Percentiles rank a stretch among this genome's conserved stretches.
phyloP scores from a whole-genome alignment of 2,797 vertebrate genomes.

The Gymnothorax reevesii region DNA sequence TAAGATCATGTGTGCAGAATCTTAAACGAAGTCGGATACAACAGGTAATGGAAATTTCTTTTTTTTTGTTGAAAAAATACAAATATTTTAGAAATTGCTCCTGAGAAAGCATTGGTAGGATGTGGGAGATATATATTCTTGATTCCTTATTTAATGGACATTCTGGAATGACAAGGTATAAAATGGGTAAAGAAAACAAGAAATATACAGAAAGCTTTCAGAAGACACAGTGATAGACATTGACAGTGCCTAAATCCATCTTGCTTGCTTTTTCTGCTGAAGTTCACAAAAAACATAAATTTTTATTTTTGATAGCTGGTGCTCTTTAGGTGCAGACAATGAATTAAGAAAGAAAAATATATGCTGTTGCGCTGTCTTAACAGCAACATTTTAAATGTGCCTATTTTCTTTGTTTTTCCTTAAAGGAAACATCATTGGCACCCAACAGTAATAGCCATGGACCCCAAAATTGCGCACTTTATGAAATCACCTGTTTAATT shows the following conservation, averaged over 20 bases:
- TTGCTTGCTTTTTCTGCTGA: background rate
- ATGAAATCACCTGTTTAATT: slow-evolving; percentile 67
- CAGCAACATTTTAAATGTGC: background rate
- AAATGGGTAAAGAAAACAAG: background rate
- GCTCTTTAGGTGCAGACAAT: background rate
- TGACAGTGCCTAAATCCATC: background rate
- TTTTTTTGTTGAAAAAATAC: background rate
- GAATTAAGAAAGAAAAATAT: too few relatives aligned
- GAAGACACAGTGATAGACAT: background rate
- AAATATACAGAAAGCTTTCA: background rate
- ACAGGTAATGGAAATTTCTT: slow-evolving; percentile 61
- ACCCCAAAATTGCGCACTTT: slow-evolving; percentile 58
- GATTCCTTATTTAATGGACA: background rate
- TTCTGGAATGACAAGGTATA: background rate
- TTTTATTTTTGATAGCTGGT: background rate
- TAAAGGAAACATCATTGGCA: slow-evolving; percentile 72
- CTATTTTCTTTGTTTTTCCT: slow-evolving; percentile 16
- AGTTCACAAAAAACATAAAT: background rate
- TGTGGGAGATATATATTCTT: background rate
- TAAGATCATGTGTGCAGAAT: slow-evolving; percentile 77
- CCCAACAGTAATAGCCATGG: slow-evolving; percentile 65
- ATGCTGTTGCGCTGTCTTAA: background rate
- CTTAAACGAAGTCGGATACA: slow-evolving; percentile 76
- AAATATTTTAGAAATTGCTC: background rate
- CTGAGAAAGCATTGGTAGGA: background rate